These are phyloP conservation scores for Eretmochelys imbricata DNA, from an alignment of 2,113 vertebrate species.

Conservation along the genomic window DNA sequence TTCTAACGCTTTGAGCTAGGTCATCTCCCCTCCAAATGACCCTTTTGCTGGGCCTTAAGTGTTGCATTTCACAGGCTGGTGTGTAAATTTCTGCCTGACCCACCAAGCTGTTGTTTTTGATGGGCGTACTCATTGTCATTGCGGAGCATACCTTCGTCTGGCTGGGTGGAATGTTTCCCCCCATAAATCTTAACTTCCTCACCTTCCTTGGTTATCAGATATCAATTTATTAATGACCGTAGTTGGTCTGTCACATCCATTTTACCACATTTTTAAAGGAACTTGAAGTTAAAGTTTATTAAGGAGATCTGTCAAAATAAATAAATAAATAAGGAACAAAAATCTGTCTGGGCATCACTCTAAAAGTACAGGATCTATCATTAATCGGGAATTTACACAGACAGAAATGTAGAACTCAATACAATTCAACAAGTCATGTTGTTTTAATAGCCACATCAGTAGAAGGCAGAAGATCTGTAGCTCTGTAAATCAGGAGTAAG, in stretches of 20 bases:
- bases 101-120: not conserved
- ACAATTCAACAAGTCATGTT: not conserved
- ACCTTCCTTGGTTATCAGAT: not conserved
- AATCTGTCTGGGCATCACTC: not conserved
- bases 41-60: not conserved
- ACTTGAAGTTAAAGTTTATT: not conserved
- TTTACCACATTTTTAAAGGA: not conserved
- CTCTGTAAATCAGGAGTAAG: not conserved
- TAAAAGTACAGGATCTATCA: not conserved
- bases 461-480: slow-evolving; percentile 28
- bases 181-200: not conserved
- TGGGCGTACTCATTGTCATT: not conserved
- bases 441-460: not conserved
- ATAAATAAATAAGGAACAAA: not conserved
- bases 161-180: not conserved
- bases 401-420: not conserved
- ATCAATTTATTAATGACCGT: not conserved
- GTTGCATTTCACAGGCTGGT: not conserved
- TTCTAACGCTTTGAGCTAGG: not conserved
- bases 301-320: not conserved
- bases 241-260: not conserved
- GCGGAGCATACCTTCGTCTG: not conserved
- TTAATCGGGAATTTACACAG: not conserved
- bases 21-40: slow-evolving; percentile 19
- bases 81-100: not conserved